These are phyloP conservation scores for Pseudomyrmex cubaensis DNA, from an alignment of 1,140 invertebrate species.

Conservation along the genomic window DNA sequence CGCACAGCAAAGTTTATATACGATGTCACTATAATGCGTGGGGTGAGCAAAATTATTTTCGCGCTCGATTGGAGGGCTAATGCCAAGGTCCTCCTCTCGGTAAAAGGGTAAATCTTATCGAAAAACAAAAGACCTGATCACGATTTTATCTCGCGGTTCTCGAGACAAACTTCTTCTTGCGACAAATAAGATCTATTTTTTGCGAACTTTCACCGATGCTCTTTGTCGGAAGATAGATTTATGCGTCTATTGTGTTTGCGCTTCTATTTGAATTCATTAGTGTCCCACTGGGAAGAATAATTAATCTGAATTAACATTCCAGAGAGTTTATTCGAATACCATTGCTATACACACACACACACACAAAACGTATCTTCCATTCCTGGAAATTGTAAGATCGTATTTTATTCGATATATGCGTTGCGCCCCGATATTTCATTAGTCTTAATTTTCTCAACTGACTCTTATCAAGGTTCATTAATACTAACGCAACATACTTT, in stretches of 20 bases:
- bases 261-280: too few species aligned
- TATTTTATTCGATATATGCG: not conserved
- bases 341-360: too few species aligned
- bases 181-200: not conserved
- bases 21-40: slow-evolving; percentile 31
- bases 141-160: not conserved
- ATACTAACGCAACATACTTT: slow-evolving; percentile 1
- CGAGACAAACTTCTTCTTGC: not conserved
- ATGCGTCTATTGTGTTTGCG: not conserved
- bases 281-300: not conserved
- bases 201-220: not conserved
- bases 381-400: not conserved
- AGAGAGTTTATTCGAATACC: too few species aligned
- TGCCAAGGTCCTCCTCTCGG: slow-evolving; percentile 40
- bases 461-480: not conserved
- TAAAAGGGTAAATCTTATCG: slow-evolving; percentile 36
- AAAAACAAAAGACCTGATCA: not conserved
- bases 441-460: not conserved
- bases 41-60: slow-evolving; percentile 8
- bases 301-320: too few species aligned
- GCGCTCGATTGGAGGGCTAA: slow-evolving; percentile 48
- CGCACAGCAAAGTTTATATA: not conserved
- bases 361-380: not conserved
- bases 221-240: not conserved
- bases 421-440: not conserved